A percentile compares a stretch with the other conserved stretches of the same genome.
Conservation (phyloP, 2,888 invertebrate genomes). For the Lymantria dispar region DNA sequence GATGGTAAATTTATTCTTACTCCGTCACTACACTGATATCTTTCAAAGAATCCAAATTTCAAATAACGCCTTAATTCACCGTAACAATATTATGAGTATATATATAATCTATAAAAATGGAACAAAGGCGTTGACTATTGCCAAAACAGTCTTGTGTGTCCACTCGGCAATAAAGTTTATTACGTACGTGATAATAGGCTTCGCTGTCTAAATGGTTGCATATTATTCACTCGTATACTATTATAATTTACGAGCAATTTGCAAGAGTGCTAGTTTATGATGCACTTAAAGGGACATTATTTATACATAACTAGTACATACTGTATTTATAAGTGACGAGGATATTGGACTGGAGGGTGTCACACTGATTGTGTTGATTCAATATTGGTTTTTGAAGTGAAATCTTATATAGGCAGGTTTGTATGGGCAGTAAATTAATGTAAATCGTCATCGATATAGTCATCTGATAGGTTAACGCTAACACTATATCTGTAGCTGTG, state of each 20-base stretch:
- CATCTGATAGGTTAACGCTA: no score
- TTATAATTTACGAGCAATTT: conserved; percentile 72
- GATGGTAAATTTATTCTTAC: no score
- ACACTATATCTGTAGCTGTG: no score
- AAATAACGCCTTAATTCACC: no score
- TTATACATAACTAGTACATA: conserved; percentile 8
- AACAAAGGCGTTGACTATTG: conserved; percentile 15
- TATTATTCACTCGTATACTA: conserved; percentile 47
- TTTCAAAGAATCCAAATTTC: no score
- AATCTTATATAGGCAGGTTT: no score
- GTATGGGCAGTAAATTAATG: no score
- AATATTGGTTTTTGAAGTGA: no score
- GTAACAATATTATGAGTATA: conserved; percentile 8
- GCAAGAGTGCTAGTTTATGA: conserved; percentile 64
- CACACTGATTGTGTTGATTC: conserved; percentile 5
- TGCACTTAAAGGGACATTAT: conserved; percentile 39
- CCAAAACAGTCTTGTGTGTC: conserved; percentile 30
- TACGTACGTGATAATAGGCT: conserved; percentile 47
- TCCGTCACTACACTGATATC: no score
- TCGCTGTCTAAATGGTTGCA: conserved; percentile 45
- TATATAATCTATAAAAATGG: conserved; percentile 30
- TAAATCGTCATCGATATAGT: no score
- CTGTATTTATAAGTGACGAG: not conserved
- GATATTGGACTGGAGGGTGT: not conserved
- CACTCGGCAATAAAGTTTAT: conserved; percentile 44